Conservation (phyloP, 1,140 invertebrate species). For the Drosophila bocqueti region DNA sequence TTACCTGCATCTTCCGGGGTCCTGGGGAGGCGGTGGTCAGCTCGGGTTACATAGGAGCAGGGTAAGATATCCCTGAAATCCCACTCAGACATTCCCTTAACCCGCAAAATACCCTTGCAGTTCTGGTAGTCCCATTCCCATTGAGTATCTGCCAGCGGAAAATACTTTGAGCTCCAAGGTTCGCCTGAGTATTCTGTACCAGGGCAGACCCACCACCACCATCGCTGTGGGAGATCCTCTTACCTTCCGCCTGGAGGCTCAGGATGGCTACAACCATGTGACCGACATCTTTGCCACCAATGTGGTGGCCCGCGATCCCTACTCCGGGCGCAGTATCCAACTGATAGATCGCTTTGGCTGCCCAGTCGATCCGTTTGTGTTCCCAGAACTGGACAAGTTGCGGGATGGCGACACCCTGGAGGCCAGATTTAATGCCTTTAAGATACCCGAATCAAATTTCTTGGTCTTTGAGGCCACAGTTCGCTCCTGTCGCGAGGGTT, state of each 20-base stretch:
- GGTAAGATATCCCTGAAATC: conserved; percentile 86
- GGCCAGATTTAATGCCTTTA: conserved; percentile 96
- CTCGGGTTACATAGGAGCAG: conserved; percentile 96
- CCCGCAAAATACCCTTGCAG: conserved; percentile 85
- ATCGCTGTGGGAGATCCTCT: conserved; percentile 97
- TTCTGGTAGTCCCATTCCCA: conserved; percentile 95
- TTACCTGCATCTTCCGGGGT: conserved; percentile 95
- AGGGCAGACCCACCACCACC: conserved; percentile 95
- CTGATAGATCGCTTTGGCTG: conserved; percentile 95
- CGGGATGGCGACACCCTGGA: conserved; percentile 94
- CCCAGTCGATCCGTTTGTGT: conserved; percentile 96
- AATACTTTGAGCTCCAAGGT: conserved; percentile 95
- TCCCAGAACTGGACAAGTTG: conserved; percentile 94
- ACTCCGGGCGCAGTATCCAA: conserved; percentile 94
- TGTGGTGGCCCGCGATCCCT: conserved; percentile 96
- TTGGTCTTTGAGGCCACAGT: conserved; percentile 97
- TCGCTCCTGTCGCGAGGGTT: conserved; percentile 94
- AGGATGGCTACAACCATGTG: conserved; percentile 94
- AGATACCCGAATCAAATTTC: conserved; percentile 97
- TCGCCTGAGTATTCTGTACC: conserved; percentile 93
- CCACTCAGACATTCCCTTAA: neutral
- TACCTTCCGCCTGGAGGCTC: conserved; percentile 94
- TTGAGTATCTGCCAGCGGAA: conserved; percentile 95
- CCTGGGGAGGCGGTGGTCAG: conserved; percentile 96
- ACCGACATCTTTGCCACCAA: conserved; percentile 97